Evolutionary conservation across 1,140 invertebrate species (phyloP).

Genomic region (Physella acuta): DNA sequence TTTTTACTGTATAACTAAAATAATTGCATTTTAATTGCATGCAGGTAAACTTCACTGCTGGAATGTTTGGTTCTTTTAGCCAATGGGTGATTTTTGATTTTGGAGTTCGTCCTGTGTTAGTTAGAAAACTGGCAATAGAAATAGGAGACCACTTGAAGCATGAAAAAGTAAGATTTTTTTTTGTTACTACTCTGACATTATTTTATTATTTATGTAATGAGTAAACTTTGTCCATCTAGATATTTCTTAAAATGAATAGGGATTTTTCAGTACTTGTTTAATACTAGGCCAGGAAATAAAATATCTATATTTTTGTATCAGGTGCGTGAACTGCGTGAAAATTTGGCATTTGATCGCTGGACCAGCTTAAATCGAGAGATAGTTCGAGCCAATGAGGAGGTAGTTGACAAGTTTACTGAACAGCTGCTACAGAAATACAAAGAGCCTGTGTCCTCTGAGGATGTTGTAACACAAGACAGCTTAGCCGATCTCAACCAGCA

Average conservation of each 20-base stretch:
- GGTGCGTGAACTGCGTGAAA: constrained; percentile 42
- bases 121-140: constrained; percentile 48
- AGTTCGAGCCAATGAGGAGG: constrained; percentile 27
- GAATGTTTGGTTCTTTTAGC: constrained; percentile 54
- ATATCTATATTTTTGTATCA: constrained; percentile 20
- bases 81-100: constrained; percentile 56
- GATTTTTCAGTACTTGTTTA: neutral
- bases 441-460: constrained; percentile 39
- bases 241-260: neutral
- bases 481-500: constrained; percentile 47
- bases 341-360: constrained; percentile 51
- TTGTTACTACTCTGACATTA: too few relatives aligned
- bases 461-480: constrained; percentile 46
- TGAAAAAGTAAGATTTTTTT: constrained; percentile 43
- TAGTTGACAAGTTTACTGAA: constrained; percentile 29
- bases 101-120: constrained; percentile 41
- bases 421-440: constrained; percentile 44
- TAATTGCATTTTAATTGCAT: too few relatives aligned
- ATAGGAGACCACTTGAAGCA: constrained; percentile 42
- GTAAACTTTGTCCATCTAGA: too few relatives aligned
- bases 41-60: constrained; percentile 44
- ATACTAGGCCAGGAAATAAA: neutral
- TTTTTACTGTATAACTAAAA: too few relatives aligned
- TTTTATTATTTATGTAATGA: too few relatives aligned
- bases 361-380: constrained; percentile 47